These are phyloP conservation scores for Cryptomyrus ogoouensis DNA, from an alignment of 2,113 vertebrate species.

Conservation along the genomic window DNA sequence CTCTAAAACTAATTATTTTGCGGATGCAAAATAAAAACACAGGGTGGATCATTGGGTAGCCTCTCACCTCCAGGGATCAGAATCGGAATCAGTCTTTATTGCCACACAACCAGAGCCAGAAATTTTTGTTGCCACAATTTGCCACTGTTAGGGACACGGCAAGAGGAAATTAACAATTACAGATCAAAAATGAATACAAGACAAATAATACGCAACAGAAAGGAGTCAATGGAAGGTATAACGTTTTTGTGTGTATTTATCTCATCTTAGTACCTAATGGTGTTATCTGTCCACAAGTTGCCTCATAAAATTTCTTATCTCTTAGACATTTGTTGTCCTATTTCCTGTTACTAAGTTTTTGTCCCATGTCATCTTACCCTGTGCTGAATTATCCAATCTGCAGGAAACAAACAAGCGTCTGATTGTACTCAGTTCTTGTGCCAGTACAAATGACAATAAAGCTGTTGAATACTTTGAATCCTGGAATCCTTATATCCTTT, in stretches of 20 bases:
- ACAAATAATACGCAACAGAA: background rate
- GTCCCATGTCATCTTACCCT: background rate
- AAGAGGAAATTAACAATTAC: background rate
- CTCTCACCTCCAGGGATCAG: background rate
- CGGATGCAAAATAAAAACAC: background rate
- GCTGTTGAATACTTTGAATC: background rate
- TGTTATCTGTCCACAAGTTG: background rate
- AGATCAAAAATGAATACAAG: background rate
- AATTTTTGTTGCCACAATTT: background rate
- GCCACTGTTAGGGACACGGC: background rate
- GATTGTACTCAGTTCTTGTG: background rate
- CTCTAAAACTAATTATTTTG: background rate
- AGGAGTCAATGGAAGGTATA: background rate
- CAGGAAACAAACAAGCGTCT: background rate
- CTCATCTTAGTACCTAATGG: background rate
- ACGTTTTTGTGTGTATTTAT: background rate
- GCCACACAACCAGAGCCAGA: background rate
- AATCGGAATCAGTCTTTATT: background rate
- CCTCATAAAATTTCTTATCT: background rate
- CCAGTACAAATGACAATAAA: background rate
- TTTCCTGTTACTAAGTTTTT: background rate
- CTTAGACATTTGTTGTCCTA: background rate
- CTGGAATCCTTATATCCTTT: background rate
- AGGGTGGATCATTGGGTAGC: background rate
- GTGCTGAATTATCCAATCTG: background rate